Evolutionary conservation across 2,888 invertebrate genomes (phyloP).

Genomic region (Chouioia cunea): DNA sequence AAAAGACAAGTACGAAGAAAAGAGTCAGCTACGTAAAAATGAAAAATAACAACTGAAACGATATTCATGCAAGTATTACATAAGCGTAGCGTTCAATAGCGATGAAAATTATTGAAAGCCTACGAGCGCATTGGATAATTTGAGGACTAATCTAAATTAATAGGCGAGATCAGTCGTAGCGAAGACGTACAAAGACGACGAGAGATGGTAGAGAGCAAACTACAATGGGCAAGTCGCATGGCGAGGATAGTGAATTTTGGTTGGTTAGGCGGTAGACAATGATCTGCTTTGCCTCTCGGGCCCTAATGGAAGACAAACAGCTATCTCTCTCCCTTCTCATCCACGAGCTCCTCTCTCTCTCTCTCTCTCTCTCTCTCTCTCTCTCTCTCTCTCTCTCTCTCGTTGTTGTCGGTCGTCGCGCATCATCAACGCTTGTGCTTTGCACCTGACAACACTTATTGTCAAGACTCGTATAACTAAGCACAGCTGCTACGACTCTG

Average conservation of each 20-base stretch:
- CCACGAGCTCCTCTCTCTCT: too few species aligned
- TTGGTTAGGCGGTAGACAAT: constrained; percentile 61
- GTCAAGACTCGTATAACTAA: too few species aligned
- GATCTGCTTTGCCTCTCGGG: constrained; percentile 59
- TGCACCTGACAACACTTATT: too few species aligned
- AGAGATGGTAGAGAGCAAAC: constrained; percentile 46
- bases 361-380: too few species aligned
- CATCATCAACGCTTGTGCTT: constrained; percentile 28
- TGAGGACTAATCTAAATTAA: constrained; percentile 51
- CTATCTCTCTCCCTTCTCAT: constrained; percentile 46
- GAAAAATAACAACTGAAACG: constrained; percentile 9
- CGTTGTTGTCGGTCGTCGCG: constrained; percentile 27
- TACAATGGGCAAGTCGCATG: constrained; percentile 54
- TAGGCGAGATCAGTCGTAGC: constrained; percentile 50
- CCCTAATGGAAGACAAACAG: constrained; percentile 64
- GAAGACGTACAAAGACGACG: constrained; percentile 23
- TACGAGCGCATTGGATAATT: constrained; percentile 33
- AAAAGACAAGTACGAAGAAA: too few species aligned
- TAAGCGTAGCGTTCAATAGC: too few species aligned
- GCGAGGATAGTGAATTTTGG: constrained; percentile 58
- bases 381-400: constrained; percentile 55
- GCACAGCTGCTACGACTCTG: constrained; percentile 33
- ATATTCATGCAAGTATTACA: too few species aligned
- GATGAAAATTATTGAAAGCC: too few species aligned
- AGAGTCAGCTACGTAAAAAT: too few species aligned